A percentile compares a stretch with the other conserved stretches of the same genome.
These are phyloP conservation scores for Halocynthia roretzi DNA, from an alignment of 23 tunicate genomes.

Conservation along the genomic window DNA sequence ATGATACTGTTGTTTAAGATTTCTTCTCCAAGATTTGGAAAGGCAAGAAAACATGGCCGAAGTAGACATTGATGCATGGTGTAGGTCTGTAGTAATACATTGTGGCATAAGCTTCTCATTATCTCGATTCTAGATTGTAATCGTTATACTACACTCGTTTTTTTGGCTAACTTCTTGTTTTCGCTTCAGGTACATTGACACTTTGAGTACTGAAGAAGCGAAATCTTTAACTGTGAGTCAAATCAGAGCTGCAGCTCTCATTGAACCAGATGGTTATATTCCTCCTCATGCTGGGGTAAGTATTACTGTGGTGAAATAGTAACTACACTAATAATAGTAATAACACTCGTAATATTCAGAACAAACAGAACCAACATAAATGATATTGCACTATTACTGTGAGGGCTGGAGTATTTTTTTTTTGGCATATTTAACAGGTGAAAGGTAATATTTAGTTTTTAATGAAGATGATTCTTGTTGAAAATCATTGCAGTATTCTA, in stretches of 20 bases:
- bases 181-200: conserved; percentile 12
- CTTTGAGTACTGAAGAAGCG: conserved; percentile 23
- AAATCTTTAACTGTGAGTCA: conserved; percentile 24
- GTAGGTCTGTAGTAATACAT: conserved; percentile 12
- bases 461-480: too few species aligned
- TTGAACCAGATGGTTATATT: conserved; percentile 12
- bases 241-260: conserved; percentile 24
- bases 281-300: neutral
- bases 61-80: conserved; percentile 22
- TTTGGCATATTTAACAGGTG: too few species aligned
- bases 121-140: neutral
- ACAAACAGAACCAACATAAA: too few species aligned
- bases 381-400: too few species aligned
- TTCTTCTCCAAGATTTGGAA: conserved; percentile 13
- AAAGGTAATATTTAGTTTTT: too few species aligned
- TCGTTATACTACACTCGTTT: neutral
- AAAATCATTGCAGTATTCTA: too few species aligned
- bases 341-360: too few species aligned
- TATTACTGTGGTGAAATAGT: too few species aligned
- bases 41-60: neutral
- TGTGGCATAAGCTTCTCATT: neutral
- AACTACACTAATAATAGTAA: too few species aligned
- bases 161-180: neutral
- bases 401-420: too few species aligned
- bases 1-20: neutral